Evolutionary conservation across 2,113 vertebrate species (phyloP).

Genomic region (Tauraco erythrolophus): DNA sequence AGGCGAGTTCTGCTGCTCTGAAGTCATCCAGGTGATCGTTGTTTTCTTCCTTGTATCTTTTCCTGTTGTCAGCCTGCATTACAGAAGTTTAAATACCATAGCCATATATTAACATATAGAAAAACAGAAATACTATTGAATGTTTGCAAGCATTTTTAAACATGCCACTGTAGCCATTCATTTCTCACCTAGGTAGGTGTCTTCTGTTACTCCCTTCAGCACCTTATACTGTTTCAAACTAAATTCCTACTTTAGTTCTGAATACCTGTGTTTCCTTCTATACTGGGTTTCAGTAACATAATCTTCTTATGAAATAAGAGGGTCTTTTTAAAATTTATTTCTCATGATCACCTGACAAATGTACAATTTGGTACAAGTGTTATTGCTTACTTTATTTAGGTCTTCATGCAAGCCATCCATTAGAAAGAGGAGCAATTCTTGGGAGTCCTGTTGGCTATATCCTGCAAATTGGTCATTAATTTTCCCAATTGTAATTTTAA

Average conservation of each 20-base stretch:
- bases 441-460: conserved; percentile 95
- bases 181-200: not conserved
- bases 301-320: not conserved
- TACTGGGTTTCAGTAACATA: not conserved
- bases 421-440: conserved; percentile 95
- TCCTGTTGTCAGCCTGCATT: conserved; percentile 91
- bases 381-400: conserved; percentile 90
- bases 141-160: not conserved
- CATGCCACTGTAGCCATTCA: not conserved
- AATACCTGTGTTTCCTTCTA: not conserved
- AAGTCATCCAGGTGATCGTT: conserved; percentile 91
- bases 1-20: conserved; percentile 89
- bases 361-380: not conserved
- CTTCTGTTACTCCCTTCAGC: not conserved
- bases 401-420: conserved; percentile 99
- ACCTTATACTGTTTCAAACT: not conserved
- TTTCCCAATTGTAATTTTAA: conserved; percentile 95
- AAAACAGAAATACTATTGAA: not conserved
- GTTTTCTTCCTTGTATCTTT: conserved; percentile 93
- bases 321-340: not conserved
- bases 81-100: not conserved
- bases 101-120: not conserved
- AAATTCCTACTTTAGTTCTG: not conserved
- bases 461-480: conserved; percentile 95
- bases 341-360: not conserved